A percentile compares a stretch with the other conserved stretches of the same genome.
phyloP scores from a whole-genome alignment of 2,888 invertebrate genomes.

The Heteromurus nitidus region DNA sequence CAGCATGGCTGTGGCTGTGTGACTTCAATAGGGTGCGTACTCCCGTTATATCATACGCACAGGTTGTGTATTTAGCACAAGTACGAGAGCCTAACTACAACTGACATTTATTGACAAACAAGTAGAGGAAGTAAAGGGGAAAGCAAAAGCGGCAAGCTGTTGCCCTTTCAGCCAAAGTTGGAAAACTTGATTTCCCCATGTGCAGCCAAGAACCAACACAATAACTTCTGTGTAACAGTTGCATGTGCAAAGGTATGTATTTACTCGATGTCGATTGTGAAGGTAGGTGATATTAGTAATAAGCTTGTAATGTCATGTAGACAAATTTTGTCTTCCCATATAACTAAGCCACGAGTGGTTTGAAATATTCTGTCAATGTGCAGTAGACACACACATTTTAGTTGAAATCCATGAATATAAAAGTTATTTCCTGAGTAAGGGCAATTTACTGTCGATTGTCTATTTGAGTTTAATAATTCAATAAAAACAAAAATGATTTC shows the following conservation, averaged over 20 bases:
- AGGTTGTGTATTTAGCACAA: neutral
- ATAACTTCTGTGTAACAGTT: neutral
- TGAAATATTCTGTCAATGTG: neutral
- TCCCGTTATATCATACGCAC: neutral
- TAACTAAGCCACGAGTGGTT: neutral
- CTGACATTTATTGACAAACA: constrained; percentile 55
- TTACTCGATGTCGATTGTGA: no score
- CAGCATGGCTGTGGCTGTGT: neutral
- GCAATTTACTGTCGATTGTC: no score
- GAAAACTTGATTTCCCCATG: constrained; percentile 2
- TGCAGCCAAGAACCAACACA: neutral
- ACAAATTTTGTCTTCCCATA: neutral
- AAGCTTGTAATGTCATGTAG: no score
- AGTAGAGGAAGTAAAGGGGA: constrained; percentile 12
- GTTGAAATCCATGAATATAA: no score
- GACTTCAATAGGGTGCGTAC: neutral
- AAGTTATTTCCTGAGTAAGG: no score
- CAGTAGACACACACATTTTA: no score
- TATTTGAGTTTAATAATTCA: no score
- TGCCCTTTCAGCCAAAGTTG: constrained; percentile 48
- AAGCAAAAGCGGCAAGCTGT: constrained; percentile 55
- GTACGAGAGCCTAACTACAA: neutral
- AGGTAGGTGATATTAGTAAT: no score
- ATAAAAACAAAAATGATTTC: no score
- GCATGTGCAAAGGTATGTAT: no score